Evolutionary conservation across 2,113 vertebrate genomes (phyloP), one percentile per base, ranked within the genome.

Genomic region (Oplegnathus fasciatus): DNA sequence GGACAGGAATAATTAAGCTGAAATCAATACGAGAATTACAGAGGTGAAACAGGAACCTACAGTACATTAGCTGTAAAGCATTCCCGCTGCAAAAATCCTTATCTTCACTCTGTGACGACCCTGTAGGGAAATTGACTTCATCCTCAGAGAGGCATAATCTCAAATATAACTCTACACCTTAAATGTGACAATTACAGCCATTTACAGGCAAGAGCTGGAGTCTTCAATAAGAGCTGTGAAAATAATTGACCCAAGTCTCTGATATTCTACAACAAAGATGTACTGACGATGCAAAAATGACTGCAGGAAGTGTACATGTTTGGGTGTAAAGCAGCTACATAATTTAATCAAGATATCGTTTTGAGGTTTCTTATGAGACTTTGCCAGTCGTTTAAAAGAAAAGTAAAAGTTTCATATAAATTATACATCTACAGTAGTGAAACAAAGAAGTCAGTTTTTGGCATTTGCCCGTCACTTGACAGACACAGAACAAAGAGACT

Each of bases 11-110:
- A 91, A 90, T 90, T 87, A 91, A 88, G 83, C 80, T 87, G 74
- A 91, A 92, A 90, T 92, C 88, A 91, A 91, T 90, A 81, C 22
- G 15, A 77, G 86, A 90, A 83, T 91, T 91, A 82, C 78, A 86
- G 84, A 84, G 86, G 88, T 91, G 88, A 91, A 91, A 84, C 89
- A 55, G 75, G 78, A 87, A 82, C 58, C 86, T 69, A 42, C 79
- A 88, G 88, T 90, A 91, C 92, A 89, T 91, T 89, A 87, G 84
- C 83, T 82, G 44, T 60, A 78, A 85, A 87, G 88, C 85, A 82
- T 89, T 86, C 50, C 73, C 30, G 8, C 60, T 78, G 75, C 44
- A 88, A 80, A 90, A 90, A 81, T 78, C 86, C 86, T 92, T 89
- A 86, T 93, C 87, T 78, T 34, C 44, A 82, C 72, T 74, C 18